phyloP scores from a whole-genome alignment of 2,113 vertebrate species.

The Glareola pratincola region DNA sequence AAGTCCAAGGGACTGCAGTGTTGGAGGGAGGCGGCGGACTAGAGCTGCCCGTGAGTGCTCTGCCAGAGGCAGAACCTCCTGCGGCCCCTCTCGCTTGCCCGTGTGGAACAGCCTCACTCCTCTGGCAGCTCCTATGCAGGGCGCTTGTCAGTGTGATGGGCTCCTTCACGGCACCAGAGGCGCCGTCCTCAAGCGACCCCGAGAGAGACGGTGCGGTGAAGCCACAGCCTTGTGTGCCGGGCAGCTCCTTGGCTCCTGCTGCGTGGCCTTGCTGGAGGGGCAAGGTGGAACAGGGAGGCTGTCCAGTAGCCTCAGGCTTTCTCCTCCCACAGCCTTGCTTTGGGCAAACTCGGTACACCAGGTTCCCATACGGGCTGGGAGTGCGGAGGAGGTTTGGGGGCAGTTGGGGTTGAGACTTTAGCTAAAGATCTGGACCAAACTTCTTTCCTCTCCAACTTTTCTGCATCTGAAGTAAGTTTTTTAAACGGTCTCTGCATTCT shows the following conservation, averaged over 20 bases:
- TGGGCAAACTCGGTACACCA: not conserved
- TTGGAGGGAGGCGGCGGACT: not conserved
- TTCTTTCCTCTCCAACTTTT: not conserved
- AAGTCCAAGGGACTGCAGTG: not conserved
- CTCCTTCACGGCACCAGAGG: not conserved
- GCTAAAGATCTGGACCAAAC: not conserved
- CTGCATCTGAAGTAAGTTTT: not conserved
- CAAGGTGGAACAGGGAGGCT: not conserved
- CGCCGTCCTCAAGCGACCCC: not conserved
- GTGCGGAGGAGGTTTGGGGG: not conserved
- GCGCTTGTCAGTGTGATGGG: not conserved
- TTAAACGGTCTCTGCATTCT: not conserved
- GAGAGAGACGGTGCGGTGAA: rapidly evolving
- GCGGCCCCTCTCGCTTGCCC: not conserved
- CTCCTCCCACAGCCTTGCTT: not conserved
- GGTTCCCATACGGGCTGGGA: not conserved
- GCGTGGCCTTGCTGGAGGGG: not conserved
- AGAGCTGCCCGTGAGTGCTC: not conserved
- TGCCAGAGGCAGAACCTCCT: not conserved
- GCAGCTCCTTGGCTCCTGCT: not conserved
- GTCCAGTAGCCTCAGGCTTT: not conserved
- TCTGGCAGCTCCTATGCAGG: not conserved
- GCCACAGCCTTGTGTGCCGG: not conserved
- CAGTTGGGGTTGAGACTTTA: not conserved
- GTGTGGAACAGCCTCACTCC: not conserved